Evolutionary conservation across 2,113 vertebrate species (phyloP).

Genomic region (Pseudopodoces humilis): DNA sequence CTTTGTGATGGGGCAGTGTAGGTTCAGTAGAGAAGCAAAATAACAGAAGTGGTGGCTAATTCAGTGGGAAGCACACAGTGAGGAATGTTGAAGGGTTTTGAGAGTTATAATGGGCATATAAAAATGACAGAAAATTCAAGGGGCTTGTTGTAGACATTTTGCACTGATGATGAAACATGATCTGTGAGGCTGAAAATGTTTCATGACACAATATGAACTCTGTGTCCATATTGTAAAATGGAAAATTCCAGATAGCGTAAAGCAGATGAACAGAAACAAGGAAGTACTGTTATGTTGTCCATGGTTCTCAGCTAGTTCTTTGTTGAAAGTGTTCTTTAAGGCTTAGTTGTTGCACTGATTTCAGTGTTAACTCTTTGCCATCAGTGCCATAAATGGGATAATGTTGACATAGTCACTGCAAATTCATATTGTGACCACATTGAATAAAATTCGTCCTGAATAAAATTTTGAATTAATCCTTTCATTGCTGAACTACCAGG

Average conservation of each 20-base stretch:
- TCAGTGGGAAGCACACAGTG: background rate
- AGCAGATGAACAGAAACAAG: background rate
- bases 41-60: background rate
- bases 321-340: background rate
- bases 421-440: background rate
- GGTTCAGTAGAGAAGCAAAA: background rate
- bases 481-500: background rate
- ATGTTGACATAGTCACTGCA: background rate
- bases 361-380: background rate
- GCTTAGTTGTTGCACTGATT: background rate
- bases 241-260: background rate
- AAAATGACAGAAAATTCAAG: background rate
- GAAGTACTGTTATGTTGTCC: background rate
- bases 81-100: background rate
- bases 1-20: background rate
- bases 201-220: background rate
- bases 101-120: background rate
- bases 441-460: background rate
- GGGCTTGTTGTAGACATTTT: background rate
- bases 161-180: background rate
- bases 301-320: background rate
- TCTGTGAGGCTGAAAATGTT: background rate
- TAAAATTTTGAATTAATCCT: background rate
- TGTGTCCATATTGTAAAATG: background rate
- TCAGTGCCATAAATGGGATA: background rate